Percentiles rank a stretch among this genome's conserved stretches.
These are phyloP conservation scores for Pocota personata DNA, from an alignment of 2,888 invertebrate genomes.

Conservation along the genomic window DNA sequence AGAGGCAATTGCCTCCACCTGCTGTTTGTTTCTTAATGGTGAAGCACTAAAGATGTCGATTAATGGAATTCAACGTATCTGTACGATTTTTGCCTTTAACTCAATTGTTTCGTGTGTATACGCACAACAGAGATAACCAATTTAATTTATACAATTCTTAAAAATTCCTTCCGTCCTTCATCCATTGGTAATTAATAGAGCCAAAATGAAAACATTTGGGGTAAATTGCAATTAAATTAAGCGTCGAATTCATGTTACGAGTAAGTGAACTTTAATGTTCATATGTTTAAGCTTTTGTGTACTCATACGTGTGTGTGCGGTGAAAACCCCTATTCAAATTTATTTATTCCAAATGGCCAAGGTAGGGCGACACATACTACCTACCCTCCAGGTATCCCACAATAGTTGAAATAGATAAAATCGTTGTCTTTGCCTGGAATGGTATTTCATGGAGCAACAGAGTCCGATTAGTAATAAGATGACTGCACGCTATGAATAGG, in stretches of 20 bases:
- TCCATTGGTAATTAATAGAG: neutral
- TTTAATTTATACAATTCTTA: neutral
- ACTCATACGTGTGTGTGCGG: neutral
- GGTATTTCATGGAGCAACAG: neutral
- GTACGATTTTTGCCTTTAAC: neutral
- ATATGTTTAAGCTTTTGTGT: neutral
- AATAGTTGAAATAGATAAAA: neutral
- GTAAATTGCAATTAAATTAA: neutral
- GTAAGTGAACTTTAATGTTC: neutral
- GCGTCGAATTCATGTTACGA: too few species aligned
- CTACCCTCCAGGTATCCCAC: neutral
- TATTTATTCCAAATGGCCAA: neutral
- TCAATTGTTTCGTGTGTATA: neutral
- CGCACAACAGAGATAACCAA: neutral
- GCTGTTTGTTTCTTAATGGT: neutral
- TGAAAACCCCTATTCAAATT: neutral
- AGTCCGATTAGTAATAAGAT: neutral
- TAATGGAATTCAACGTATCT: neutral
- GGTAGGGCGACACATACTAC: neutral
- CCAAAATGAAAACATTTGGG: neutral
- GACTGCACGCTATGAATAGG: neutral
- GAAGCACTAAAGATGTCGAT: neutral
- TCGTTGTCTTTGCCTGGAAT: neutral
- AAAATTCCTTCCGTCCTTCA: neutral
- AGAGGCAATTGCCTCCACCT: neutral